Evolutionary conservation across 2,888 invertebrate genomes (phyloP).

Genomic region (Silvanus unidentatus): DNA sequence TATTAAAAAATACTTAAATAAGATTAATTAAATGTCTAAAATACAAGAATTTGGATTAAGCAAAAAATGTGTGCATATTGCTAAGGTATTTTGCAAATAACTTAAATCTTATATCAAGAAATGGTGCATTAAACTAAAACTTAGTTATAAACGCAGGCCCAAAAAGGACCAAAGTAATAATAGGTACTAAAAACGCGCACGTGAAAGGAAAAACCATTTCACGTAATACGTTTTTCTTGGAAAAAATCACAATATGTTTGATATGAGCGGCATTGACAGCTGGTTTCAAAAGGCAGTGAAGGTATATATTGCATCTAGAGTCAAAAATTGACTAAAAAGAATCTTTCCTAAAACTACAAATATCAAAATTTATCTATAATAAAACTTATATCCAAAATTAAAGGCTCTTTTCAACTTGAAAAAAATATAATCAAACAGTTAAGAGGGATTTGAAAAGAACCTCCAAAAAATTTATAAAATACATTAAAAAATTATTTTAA

Average conservation of each 20-base stretch:
- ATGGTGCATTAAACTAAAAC: no score
- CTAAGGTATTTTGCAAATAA: no score
- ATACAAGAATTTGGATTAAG: no score
- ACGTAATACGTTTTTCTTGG: not conserved
- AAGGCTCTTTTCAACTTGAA: not conserved
- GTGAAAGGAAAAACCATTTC: not conserved
- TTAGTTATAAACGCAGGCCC: no score
- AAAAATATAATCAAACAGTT: not conserved
- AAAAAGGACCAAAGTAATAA: no score
- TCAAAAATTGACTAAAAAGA: constrained; percentile 9
- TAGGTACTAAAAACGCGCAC: constrained; percentile 1
- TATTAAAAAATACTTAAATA: no score
- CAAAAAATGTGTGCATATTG: no score
- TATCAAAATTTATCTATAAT: not conserved
- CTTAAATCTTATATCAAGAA: no score
- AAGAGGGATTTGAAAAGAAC: no score
- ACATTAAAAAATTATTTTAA: not conserved
- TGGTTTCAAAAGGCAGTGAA: constrained; percentile 25
- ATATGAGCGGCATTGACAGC: constrained; percentile 25
- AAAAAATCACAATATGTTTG: constrained; percentile 24
- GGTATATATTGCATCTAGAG: constrained; percentile 22
- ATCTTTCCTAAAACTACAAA: constrained; percentile 1
- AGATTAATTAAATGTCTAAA: no score
- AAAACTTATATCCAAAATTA: not conserved
- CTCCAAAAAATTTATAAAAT: no score